Evolutionary conservation across 2,888 invertebrate species (phyloP), one percentile per base, ranked within the genome.

Genomic region (Aphodius granarius): DNA sequence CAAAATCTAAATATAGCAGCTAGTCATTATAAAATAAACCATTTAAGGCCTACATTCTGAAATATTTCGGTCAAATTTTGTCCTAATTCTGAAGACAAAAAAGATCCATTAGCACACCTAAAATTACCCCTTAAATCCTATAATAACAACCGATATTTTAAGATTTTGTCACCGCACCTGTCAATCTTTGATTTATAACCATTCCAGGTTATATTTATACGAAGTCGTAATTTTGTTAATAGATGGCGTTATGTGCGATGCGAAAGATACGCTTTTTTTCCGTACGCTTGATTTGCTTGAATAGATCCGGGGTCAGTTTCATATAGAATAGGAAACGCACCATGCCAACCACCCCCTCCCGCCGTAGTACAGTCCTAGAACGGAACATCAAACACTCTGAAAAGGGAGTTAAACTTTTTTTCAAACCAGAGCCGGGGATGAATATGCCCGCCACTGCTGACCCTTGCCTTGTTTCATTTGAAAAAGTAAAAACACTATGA

Each of bases 381-480:
- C 76, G 73, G 76, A 76, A 76, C 76, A 76, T 76, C 76, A 76
- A 76, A 76, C 76, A 76, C 71, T 68, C 64, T 73, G 81, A 80
- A 79, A 43, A 79, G 81, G 77, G 81, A 81, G 79, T 81, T 81
- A 84, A 85, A 85, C 85, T 86, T 86, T 86, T 86, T 85, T 84
- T 83, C 22, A 84, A 82, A 81, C 77, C 80, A n/a, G 76, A 81
- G 79, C 81, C 81, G 81, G 43, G 83, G 83, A 81, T 83, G 82
- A 82, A 84, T 83, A 81, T 83, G 81, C 43, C 43, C 13, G 13
- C 43, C 43, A 13, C 68, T 16, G 66, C 86, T 87, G 87, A 87
- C 87, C 87, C 87, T 86, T 86, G 86, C 85, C 85, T 85, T 86
- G 85, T 85, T 86, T 85, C 84, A 85, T 84, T 85, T 85, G 68